Evolutionary conservation across 2,113 vertebrate genomes (phyloP).

Genomic region (Felis chaus): DNA sequence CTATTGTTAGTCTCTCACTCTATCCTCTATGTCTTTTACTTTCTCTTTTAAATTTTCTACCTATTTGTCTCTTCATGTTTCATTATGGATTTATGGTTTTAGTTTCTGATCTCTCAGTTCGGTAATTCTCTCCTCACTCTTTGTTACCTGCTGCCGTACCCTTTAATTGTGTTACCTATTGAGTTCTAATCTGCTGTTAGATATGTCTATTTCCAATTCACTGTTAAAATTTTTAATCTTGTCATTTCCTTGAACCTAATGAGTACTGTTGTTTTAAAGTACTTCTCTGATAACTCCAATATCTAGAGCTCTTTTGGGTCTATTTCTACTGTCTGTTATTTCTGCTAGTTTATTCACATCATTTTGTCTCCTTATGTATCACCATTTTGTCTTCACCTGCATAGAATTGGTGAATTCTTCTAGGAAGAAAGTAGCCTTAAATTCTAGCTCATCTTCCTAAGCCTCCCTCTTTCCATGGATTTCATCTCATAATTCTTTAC

Average conservation of each 20-base stretch:
- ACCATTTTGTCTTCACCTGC: not conserved
- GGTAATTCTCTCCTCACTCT: not conserved
- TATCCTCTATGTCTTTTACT: not conserved
- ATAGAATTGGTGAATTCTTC: not conserved
- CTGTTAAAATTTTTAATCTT: not conserved
- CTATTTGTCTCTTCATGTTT: not conserved
- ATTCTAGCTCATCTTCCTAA: not conserved
- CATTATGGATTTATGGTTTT: not conserved
- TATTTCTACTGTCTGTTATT: constrained; percentile 5
- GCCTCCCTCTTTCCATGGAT: not conserved
- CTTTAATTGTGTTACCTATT: not conserved
- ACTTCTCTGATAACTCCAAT: not conserved
- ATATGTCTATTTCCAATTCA: not conserved
- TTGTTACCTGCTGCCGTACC: not conserved
- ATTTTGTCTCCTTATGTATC: not conserved
- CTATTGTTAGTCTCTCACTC: not conserved
- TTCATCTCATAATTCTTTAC: not conserved
- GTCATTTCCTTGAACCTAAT: not conserved
- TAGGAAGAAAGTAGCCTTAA: not conserved
- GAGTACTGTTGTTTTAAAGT: not conserved
- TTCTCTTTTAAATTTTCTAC: not conserved
- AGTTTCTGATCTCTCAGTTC: not conserved
- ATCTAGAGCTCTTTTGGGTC: not conserved
- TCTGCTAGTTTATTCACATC: not conserved
- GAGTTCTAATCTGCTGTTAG: not conserved